Conservation (phyloP, 1,140 invertebrate genomes). For the Meloidogyne exigua region DNA sequence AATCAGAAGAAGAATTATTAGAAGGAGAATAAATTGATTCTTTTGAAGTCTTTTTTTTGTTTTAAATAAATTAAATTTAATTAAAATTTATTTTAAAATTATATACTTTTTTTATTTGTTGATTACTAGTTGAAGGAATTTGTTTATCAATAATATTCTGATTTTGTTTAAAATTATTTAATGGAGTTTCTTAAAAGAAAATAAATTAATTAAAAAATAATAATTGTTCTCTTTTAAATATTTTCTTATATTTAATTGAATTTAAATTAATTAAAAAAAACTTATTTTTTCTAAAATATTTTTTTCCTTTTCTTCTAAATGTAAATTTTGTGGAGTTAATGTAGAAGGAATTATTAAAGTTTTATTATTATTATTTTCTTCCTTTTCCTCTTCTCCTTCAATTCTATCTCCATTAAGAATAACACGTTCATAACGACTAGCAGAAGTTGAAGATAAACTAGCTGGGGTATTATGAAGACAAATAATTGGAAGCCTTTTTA, state of each 20-base stretch:
- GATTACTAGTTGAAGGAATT: neutral
- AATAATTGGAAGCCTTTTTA: conserved; percentile 30
- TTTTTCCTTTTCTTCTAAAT: too few relatives aligned
- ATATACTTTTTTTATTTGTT: neutral
- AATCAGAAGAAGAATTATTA: neutral
- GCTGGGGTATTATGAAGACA: conserved; percentile 54
- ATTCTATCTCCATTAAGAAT: neutral
- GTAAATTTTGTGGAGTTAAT: too few relatives aligned
- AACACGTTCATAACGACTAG: conserved; percentile 16
- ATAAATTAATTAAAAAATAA: too few relatives aligned
- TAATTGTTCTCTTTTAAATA: too few relatives aligned
- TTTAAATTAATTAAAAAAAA: too few relatives aligned
- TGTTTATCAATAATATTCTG: neutral
- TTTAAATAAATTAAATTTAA: too few relatives aligned
- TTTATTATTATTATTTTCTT: too few relatives aligned
- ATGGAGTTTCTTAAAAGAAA: neutral
- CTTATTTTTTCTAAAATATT: too few relatives aligned
- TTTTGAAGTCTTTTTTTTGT: neutral
- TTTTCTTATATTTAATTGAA: too few relatives aligned
- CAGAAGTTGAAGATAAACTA: conserved; percentile 24
- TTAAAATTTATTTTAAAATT: too few relatives aligned
- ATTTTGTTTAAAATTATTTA: neutral
- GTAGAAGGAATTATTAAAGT: too few relatives aligned
- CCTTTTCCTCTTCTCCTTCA: neutral
- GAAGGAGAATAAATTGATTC: neutral